Conservation (phyloP, 2,888 invertebrate genomes). For the Pseudoips prasinana region DNA sequence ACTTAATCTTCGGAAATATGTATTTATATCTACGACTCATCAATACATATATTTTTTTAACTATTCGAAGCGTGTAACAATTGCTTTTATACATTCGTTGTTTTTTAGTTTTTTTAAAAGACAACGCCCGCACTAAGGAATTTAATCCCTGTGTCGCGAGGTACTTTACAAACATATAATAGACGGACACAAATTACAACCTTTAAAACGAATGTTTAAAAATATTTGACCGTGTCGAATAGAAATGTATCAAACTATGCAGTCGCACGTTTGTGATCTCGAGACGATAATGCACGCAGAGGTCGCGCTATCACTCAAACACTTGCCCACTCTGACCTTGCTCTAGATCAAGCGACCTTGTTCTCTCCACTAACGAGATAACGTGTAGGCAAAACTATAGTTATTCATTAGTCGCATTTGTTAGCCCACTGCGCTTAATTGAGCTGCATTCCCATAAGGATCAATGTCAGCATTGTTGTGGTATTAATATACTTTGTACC, state of each 20-base stretch:
- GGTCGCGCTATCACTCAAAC: slow-evolving; percentile 76
- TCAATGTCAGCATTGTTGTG: slow-evolving; percentile 39
- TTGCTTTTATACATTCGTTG: too few relatives aligned
- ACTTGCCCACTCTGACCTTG: slow-evolving; percentile 69
- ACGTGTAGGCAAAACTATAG: slow-evolving; percentile 46
- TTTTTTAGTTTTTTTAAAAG: too few relatives aligned
- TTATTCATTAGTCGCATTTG: slow-evolving; percentile 57
- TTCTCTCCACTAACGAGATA: slow-evolving; percentile 59
- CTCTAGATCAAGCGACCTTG: slow-evolving; percentile 70
- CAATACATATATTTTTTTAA: too few relatives aligned
- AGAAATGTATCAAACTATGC: slow-evolving; percentile 23
- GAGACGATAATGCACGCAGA: slow-evolving; percentile 62
- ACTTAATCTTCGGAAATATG: too few relatives aligned
- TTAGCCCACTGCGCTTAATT: slow-evolving; percentile 61
- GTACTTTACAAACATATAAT: too few relatives aligned
- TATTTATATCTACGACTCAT: too few relatives aligned
- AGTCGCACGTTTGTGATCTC: slow-evolving; percentile 43
- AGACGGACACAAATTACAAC: too few relatives aligned
- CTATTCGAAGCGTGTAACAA: too few relatives aligned
- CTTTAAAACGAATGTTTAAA: too few relatives aligned
- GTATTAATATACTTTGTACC: slow-evolving; percentile 17
- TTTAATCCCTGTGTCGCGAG: too few relatives aligned
- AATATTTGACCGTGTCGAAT: background rate
- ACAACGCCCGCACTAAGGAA: too few relatives aligned
- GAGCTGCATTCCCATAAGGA: slow-evolving; percentile 53